Conservation (phyloP, 1,140 invertebrate genomes). For the Sinella curviseta region DNA sequence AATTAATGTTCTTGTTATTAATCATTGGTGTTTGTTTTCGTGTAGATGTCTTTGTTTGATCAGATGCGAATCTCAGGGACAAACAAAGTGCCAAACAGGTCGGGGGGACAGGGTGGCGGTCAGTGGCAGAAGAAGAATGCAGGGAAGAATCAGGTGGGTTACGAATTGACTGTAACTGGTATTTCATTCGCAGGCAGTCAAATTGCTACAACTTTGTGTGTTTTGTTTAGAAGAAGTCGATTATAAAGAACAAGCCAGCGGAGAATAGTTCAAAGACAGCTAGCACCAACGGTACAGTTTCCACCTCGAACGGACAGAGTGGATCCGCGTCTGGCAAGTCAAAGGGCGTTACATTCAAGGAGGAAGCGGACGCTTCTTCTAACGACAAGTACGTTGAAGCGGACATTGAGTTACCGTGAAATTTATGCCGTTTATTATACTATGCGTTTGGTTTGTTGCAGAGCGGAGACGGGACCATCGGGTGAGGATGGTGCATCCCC, state of each 20-base stretch:
- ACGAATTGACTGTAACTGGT: not conserved
- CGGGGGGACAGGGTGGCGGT: not conserved
- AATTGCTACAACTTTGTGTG: not conserved
- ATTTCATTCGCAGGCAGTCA: too few relatives aligned
- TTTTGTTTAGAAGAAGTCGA: conserved; percentile 36
- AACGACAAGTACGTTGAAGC: not conserved
- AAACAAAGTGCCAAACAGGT: conserved; percentile 38
- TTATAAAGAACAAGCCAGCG: conserved; percentile 39
- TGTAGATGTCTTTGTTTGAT: conserved; percentile 21
- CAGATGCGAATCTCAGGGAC: conserved; percentile 28
- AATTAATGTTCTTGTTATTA: not conserved
- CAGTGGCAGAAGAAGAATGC: conserved; percentile 17
- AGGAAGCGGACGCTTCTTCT: not conserved
- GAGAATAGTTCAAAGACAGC: conserved; percentile 16
- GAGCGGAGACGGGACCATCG: not conserved
- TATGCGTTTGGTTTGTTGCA: not conserved
- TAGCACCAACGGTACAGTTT: not conserved
- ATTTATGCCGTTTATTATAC: not conserved
- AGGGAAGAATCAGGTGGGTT: conserved; percentile 23
- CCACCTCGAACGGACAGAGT: conserved; percentile 9
- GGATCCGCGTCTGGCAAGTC: not conserved
- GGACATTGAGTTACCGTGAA: not conserved
- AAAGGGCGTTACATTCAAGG: conserved; percentile 23
- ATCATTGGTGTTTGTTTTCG: not conserved
- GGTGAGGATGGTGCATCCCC: not conserved